phyloP scores from a whole-genome alignment of 2,797 vertebrate genomes.

The Sparidentex hasta region DNA sequence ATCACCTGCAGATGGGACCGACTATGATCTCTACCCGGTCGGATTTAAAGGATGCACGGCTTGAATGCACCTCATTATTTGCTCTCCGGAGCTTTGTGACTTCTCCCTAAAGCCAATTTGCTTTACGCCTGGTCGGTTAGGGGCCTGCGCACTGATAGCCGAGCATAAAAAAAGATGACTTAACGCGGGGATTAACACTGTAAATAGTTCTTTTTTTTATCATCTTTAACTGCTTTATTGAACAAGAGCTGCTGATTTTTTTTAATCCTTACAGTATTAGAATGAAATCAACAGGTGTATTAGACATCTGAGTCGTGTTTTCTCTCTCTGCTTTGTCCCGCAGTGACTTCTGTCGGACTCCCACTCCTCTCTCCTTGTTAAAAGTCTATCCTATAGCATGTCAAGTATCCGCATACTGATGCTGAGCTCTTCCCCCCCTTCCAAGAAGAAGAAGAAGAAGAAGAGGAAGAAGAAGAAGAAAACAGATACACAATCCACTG shows the following conservation, averaged over 20 bases:
- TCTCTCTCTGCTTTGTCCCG: conserved; percentile 24
- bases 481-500: conserved; percentile 87
- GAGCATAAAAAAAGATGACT: conserved; percentile 36
- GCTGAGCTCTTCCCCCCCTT: conserved; percentile 41
- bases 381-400: conserved; percentile 65
- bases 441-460: too few species aligned
- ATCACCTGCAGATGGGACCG: conserved; percentile 22
- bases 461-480: conserved; percentile 41
- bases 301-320: background rate
- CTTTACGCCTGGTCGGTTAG: conserved; percentile 66
- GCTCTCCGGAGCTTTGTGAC: conserved; percentile 79
- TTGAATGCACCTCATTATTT: conserved; percentile 74
- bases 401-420: conserved; percentile 83
- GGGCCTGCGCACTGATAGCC: conserved; percentile 52
- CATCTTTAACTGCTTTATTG: background rate
- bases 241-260: background rate
- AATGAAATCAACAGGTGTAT: background rate
- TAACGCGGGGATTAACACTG: background rate
- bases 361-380: conserved; percentile 62
- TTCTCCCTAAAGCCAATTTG: conserved; percentile 79
- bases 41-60: conserved; percentile 62
- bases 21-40: conserved; percentile 50
- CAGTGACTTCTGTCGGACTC: conserved; percentile 59
- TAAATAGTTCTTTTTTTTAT: background rate
- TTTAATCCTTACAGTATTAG: background rate